phyloP scores from a whole-genome alignment of 2,888 invertebrate species.

The Nomada fabriciana region DNA sequence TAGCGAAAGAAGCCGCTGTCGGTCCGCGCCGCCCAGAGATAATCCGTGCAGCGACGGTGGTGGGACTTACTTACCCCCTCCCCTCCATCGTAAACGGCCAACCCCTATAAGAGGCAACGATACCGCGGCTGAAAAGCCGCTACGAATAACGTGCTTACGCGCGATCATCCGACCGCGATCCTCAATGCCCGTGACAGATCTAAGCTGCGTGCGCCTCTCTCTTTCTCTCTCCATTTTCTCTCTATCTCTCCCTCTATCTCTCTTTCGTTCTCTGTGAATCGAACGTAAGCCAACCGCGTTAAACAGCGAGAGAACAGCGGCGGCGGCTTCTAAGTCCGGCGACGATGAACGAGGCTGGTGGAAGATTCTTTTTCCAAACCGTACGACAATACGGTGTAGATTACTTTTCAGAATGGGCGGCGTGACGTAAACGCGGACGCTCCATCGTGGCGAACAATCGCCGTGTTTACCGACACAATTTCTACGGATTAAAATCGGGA shows the following conservation, averaged over 20 bases:
- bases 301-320: constrained; percentile 58
- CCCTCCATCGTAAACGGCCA: constrained; percentile 49
- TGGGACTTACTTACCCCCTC: constrained; percentile 66
- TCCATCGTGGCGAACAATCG: constrained; percentile 77
- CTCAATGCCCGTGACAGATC: constrained; percentile 73
- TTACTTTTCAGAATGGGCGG: constrained; percentile 84
- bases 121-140: constrained; percentile 76
- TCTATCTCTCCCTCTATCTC: background rate
- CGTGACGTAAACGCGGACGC: constrained; percentile 82
- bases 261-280: constrained; percentile 49
- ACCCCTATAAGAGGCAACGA: constrained; percentile 82
- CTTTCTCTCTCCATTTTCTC: background rate
- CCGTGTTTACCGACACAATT: constrained; percentile 83
- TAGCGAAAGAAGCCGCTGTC: constrained; percentile 52
- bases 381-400: constrained; percentile 81
- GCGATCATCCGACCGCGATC: constrained; percentile 82
- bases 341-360: constrained; percentile 22
- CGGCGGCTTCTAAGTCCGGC: constrained; percentile 41
- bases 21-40: constrained; percentile 58
- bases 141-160: constrained; percentile 84
- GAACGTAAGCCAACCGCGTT: constrained; percentile 60
- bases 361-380: constrained; percentile 32
- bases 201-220: constrained; percentile 58
- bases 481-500: constrained; percentile 75
- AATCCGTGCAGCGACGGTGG: constrained; percentile 62